Conservation (phyloP, 2,888 invertebrate genomes). For the Leucophenga maculata region DNA sequence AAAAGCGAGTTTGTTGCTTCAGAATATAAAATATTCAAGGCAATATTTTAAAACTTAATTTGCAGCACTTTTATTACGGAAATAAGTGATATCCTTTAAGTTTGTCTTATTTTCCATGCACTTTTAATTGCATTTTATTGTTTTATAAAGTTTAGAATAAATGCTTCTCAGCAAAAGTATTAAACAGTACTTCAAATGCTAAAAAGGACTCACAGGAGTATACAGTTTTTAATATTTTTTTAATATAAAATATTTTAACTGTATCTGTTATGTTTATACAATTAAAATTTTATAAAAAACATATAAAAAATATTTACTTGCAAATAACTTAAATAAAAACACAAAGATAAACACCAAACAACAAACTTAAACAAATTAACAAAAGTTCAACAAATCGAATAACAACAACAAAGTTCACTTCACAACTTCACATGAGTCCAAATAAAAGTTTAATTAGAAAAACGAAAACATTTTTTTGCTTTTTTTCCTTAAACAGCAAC, state of each 20-base stretch:
- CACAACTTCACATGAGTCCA: slow-evolving; percentile 1
- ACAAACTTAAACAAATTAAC: slow-evolving; percentile 40
- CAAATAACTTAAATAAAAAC: slow-evolving; percentile 2
- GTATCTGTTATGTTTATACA: neutral
- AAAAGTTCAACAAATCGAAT: slow-evolving; percentile 59
- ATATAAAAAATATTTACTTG: neutral
- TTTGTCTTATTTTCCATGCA: too few relatives aligned
- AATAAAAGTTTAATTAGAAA: neutral
- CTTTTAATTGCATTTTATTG: too few relatives aligned
- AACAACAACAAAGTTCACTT: slow-evolving; percentile 42
- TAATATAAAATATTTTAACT: neutral
- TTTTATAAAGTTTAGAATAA: too few relatives aligned
- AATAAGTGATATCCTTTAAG: too few relatives aligned
- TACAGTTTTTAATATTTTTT: too few relatives aligned
- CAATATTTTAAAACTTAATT: too few relatives aligned
- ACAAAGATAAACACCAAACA: slow-evolving; percentile 8
- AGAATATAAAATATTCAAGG: too few relatives aligned
- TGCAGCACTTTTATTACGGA: too few relatives aligned
- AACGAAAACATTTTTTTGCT: neutral
- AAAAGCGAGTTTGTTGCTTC: too few relatives aligned
- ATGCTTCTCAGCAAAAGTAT: too few relatives aligned
- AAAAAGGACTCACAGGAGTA: too few relatives aligned
- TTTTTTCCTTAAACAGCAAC: slow-evolving; percentile 34
- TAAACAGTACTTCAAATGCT: too few relatives aligned
- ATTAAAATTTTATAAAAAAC: neutral